These are phyloP conservation scores for Psilopsiagon aurifrons DNA, from an alignment of 2,113 vertebrate genomes.

Conservation along the genomic window DNA sequence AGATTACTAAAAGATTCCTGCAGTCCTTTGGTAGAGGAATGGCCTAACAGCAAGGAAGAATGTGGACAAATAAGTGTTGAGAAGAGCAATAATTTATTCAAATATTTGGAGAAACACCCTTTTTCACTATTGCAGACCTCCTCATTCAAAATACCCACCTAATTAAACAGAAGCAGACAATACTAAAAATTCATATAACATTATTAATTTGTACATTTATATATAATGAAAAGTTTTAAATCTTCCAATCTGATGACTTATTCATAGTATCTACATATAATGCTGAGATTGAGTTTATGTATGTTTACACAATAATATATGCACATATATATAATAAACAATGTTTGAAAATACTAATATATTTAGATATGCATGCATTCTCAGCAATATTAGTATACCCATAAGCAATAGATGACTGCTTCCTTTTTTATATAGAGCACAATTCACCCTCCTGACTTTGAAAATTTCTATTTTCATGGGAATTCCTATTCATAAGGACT, in stretches of 20 bases:
- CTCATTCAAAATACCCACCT: neutral
- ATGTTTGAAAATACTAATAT: slow-evolving; percentile 20
- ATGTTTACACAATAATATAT: neutral
- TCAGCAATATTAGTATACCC: slow-evolving; percentile 23
- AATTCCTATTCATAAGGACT: neutral
- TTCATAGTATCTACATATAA: neutral
- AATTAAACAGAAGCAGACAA: neutral
- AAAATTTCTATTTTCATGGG: neutral
- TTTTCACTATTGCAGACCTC: neutral
- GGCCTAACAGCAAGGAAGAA: neutral
- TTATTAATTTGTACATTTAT: neutral
- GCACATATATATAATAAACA: neutral
- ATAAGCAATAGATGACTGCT: slow-evolving; percentile 29
- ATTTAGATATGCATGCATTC: slow-evolving; percentile 16
- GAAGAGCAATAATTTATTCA: neutral
- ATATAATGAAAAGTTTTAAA: neutral
- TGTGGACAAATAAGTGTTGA: neutral
- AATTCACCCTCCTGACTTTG: slow-evolving; percentile 22
- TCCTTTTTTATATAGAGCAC: neutral
- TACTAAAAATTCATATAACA: neutral
- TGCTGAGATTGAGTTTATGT: neutral
- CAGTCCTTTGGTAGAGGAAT: neutral
- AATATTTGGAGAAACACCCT: neutral
- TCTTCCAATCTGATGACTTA: neutral
- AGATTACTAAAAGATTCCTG: neutral